phyloP scores from a whole-genome alignment of 2,113 vertebrate species.

The Dendropsophus ebraccatus region DNA sequence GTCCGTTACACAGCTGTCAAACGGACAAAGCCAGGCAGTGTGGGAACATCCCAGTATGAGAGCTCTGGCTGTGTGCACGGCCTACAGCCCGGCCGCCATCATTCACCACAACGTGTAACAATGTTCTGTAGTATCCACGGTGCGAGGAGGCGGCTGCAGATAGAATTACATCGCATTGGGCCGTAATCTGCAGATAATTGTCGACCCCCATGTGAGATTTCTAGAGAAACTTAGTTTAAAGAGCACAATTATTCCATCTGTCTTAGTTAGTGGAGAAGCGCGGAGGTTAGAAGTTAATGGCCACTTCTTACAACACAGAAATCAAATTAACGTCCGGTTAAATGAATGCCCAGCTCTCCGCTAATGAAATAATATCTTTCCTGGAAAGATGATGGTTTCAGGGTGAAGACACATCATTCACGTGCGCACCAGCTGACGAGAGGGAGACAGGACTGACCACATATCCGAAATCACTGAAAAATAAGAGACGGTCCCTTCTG shows the following conservation, averaged over 20 bases:
- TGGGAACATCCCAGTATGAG: too few species aligned
- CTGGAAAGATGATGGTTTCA: not conserved
- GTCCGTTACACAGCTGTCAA: too few species aligned
- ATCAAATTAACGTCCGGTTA: not conserved
- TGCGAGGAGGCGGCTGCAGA: not conserved
- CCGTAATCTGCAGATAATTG: not conserved
- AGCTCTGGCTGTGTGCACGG: too few species aligned
- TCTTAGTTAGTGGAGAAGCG: not conserved
- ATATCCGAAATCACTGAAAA: too few species aligned
- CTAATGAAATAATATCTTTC: slow-evolving; percentile 12
- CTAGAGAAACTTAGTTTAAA: not conserved
- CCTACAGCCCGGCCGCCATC: too few species aligned
- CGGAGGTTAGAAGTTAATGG: not conserved
- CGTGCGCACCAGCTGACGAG: not conserved
- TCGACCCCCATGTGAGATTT: not conserved
- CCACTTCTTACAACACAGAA: slow-evolving; percentile 9
- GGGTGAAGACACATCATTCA: not conserved
- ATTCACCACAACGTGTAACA: too few species aligned
- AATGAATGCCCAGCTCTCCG: not conserved
- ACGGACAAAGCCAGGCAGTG: too few species aligned
- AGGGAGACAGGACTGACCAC: too few species aligned
- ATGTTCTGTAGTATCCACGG: not conserved
- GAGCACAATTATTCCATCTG: not conserved
- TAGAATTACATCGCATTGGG: not conserved
- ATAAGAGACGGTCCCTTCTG: too few species aligned